Evolutionary conservation across 23 tunicate genomes (phyloP), one percentile per base, ranked within the genome.

Genomic region (Pegea sp.): DNA sequence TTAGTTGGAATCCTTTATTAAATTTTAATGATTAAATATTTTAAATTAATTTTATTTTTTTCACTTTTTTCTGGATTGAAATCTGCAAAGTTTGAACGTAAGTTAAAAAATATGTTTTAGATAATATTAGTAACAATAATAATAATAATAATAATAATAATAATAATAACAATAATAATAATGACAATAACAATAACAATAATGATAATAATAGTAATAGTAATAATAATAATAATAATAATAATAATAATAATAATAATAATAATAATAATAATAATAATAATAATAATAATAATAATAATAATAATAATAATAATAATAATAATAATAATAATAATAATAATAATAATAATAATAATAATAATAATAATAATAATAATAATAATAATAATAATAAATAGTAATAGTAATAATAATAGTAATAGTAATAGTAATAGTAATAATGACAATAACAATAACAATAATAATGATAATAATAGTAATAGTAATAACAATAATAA

Each of bases 101-200:
- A n/a, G n/a, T n/a, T n/a, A n/a, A n/a, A n/a, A n/a, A n/a, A n/a
- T n/a, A n/a, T n/a, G n/a, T n/a, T n/a, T n/a, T n/a, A n/a, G n/a
- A 38, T 38, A 38, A 38, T 38, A 38, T 38, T 38, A 38, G 46
- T 38, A 38, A 38, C 16, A 38, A 38, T 38, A 38, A 38, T 16
- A 38, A 38, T 38, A 38, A 38, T 38, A 38, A 38, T 38, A 38
- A 38, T 38, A 38, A 38, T 38, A 38, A 38, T 38, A 38, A 38
- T 38, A 38, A 38, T 38, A 38, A 38, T 38, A 38, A 38, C 16
- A 38, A 38, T 38, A 38, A 38, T 38, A 38, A 38, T 38, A 38
- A 38, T 38, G 16, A 38, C 16, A 38, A 38, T 38, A 38, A 38
- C 16, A 38, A 38, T 38, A 38, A 38, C 16, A 38, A 38, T 38